Base-by-base conservation (phyloP, 2,113 vertebrate species). In the Menidia beryllina region DNA sequence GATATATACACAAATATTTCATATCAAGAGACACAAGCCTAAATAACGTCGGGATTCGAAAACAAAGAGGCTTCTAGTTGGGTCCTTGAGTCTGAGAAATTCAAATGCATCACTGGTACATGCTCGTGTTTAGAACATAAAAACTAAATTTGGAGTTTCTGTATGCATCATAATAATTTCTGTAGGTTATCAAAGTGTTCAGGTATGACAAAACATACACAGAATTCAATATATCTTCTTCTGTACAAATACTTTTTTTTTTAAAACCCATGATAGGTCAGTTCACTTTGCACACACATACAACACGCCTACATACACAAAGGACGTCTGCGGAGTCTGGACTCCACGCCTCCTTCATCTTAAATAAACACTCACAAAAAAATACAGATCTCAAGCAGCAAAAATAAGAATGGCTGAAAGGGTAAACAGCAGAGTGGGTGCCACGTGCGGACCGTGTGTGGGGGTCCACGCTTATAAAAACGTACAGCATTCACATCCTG, bases 141-240 rank as follows among this genome's bases (percentile, higher is more conserved):
- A 81, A 77, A 75, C 2, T 24, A n/a, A 73, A 59, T 72, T 73
- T 5, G 61, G 60, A 68, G 45, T 26, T 79, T 62, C 23, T 20
- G n/a, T 50, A 76, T 41, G 43, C 45, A 79, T 54, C 56, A 66
- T 25, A 67, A 75, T 63, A 1, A 68, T 49, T 64, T 74, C 58
- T 69, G 68, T 39, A 51, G 4, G 7, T 75, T 34, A 74, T 86
- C 67, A 87, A 83, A 85, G 63, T 68, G 38, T 81, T 81, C 61
- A 77, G 57, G 56, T 77, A 75, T 0, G 0, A 85, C 43, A 73
- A 25, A 77, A 83, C 75, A 71, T 43, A 88, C 38, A 79, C 50
- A 50, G n/a, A 72, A 83, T 79, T 69, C 21, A 86, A 76, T 86
- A 86, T 74, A 85, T 84, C 39, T 81, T 90, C 86, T 90, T 89